Evolutionary conservation across 2,113 vertebrate genomes (phyloP), one percentile per base, ranked within the genome.

Genomic region (Gopherus evgoodei): DNA sequence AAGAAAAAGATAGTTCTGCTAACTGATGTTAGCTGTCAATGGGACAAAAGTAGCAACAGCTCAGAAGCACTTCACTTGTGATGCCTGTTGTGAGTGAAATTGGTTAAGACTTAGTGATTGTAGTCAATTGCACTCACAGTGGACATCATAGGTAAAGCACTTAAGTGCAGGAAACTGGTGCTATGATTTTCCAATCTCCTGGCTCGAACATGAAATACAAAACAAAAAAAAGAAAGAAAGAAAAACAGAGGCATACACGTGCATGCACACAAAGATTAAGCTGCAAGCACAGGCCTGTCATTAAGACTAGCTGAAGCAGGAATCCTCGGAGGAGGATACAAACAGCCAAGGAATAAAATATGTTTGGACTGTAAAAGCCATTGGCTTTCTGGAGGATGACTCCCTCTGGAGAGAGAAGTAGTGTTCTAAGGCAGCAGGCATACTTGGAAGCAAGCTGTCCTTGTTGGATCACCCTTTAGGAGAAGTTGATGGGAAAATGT

Each of bases 361-460:
- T 4, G 6, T n/a, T 86, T 13, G 27, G 21, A 11, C 79, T 11
- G 87, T 54, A 29, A 91, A 53, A 17, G 65, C n/a, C 17, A 72
- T 5, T 72, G 4, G 0, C 12, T 88, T 84, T 21, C 2, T 31
- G 52, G 2, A 3, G 62, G 8, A 56, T 12, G 9, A 69, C 35
- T 17, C 12, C 7, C 62, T 35, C 42, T 87, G 31, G 53, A 11
- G 54, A 84, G 3, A 89, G 17, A 8, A 1, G 85, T 83, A 65
- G 19, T 75, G 13, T 85, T 35, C 13, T 38, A 72, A 72, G 21
- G 65, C 65, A 72, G n/a, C 69, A 83, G 38, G 25, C 49, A 9
- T 6, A 44, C 22, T 49, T 86, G 62, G 72, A 84, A 90, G 35
- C 25, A 19, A 65, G 0, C 1, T 16, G 3, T 14, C 5, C 80